phyloP scores from a whole-genome alignment of 2,113 vertebrate genomes.

The Polypterus senegalus region DNA sequence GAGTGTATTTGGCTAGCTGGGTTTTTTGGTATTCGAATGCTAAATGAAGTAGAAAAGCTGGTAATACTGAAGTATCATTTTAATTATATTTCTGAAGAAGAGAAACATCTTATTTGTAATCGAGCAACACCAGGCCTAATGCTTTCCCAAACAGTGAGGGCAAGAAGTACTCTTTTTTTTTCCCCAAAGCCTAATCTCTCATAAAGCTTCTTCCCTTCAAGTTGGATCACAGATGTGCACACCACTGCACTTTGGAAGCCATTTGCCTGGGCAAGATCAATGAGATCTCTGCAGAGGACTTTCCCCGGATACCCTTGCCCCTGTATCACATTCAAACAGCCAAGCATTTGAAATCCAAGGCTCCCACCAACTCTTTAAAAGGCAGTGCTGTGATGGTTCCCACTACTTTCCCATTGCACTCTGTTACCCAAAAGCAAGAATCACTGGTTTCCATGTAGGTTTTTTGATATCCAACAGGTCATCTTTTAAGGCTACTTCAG shows the following conservation, averaged over 20 bases:
- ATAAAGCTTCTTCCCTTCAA: constrained; percentile 21
- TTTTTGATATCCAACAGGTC: constrained; percentile 30
- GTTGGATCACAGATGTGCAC: constrained; percentile 29
- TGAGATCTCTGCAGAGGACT: constrained; percentile 15
- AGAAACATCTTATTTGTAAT: constrained; percentile 19
- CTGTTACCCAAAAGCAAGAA: constrained; percentile 29
- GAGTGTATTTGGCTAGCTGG: too few species aligned
- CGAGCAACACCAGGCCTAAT: constrained; percentile 19
- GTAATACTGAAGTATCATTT: too few species aligned
- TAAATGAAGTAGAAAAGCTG: too few species aligned
- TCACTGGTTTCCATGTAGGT: constrained; percentile 14
- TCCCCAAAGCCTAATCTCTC: constrained; percentile 18
- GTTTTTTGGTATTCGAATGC: too few species aligned
- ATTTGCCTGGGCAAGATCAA: constrained; percentile 16
- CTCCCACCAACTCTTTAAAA: accelerated
- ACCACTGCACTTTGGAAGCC: constrained; percentile 24
- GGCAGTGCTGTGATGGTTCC: constrained; percentile 24
- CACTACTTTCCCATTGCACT: constrained; percentile 20
- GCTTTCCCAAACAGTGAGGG: constrained; percentile 19
- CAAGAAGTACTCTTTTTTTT: constrained; percentile 5
- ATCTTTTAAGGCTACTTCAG: constrained; percentile 22
- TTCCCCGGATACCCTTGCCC: constrained; percentile 25
- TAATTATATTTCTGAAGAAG: neutral
- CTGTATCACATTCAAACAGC: constrained; percentile 23
- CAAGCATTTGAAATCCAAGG: constrained; percentile 24